Base-by-base conservation (phyloP, 1,140 invertebrate genomes). In the Magallana gigas region DNA sequence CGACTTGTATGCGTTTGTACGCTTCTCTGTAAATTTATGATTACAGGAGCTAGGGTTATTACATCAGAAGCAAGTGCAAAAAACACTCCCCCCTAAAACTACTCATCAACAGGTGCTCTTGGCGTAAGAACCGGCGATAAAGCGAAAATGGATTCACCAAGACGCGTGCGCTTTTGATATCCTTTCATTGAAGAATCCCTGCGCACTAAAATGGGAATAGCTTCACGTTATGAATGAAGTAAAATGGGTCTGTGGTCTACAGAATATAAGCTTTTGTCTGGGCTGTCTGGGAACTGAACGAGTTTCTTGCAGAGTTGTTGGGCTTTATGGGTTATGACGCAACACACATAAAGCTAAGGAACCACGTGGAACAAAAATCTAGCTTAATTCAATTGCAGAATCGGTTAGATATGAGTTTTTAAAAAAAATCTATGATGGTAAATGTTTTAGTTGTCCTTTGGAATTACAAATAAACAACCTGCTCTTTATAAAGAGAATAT, bases 131-230 rank as follows among this genome's bases (percentile, higher is more conserved):
- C 18, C 23, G 18, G 18, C 11, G 68, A 76, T 76, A 76, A 76
- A 76, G 14, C 68, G 68, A 23, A 76, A 64, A 76, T 76, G 68
- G 68, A 76, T 29, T 8, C 7, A 76, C 68, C 68, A 29, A 29
- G 68, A 76, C 68, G 68, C 68, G 68, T 36, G 68, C 68, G 68
- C 68, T 76, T 76, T 76, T 76, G 68, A 76, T 76, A 76, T 76
- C 9, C 36, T 8, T 36, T 76, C 68, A 76, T 76, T 76, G 68
- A 76, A 76, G 68, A 76, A 62, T 62, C 60, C 11, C 14, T 12
- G 60, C 14, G 60, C n/a, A n/a, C 11, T 16, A 11, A n/a, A n/a
- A 76, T 29, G 11, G 68, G n/a, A 14, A 76, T 76, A 23, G 23
- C 60, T 5, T 6, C 16, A 76, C 36, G 23, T 76, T 76, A 29